Evolutionary conservation across 2,888 invertebrate genomes (phyloP), one percentile per base, ranked within the genome.

Genomic region (Synanthedon vespiformis): DNA sequence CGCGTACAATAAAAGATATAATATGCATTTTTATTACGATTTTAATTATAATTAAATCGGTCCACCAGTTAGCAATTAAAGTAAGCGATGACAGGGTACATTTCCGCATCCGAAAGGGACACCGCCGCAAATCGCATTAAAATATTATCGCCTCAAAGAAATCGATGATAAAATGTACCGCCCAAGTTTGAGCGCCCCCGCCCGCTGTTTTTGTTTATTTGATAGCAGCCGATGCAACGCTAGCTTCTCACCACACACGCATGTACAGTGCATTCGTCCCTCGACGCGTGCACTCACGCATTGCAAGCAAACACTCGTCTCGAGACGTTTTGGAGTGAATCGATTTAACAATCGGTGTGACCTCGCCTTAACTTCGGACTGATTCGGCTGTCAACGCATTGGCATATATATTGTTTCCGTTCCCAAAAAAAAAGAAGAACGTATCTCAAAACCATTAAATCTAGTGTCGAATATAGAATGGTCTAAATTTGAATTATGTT

Each of bases 121-220:
- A 34, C 8, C 14, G 44, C 12, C 12, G 55, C 5, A 61, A 56
- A 59, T 49, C 49, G 53, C 57, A 65, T 69, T 18, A 44, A 44
- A 41, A 44, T 14, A 44, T 48, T 70, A 74, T 72, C 68, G 61
- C 61, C 65, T 64, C 66, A 61, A 59, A 59, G 67, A 65, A 70
- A 69, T 71, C 67, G 62, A 60, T 62, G 67, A 71, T 72, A 69
- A 72, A 72, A 72, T 74, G 67, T 70, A 67, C 44, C 70, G 68
- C 66, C 69, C 67, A 67, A 74, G 74, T 71, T 76, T 72, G 70
- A 64, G 70, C 68, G 69, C 12, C 69, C 73, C 70, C 70, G 59
- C 14, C 34, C 73, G 74, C 67, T 75, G 72, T 82, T 84, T 83
- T 83, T 83, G 83, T 86, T 85, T 83, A 77, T 82, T 84, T 80